A percentile compares a stretch with the other conserved stretches of the same genome.
Conservation (phyloP, 1,140 invertebrate species). For the Musca domestica region DNA sequence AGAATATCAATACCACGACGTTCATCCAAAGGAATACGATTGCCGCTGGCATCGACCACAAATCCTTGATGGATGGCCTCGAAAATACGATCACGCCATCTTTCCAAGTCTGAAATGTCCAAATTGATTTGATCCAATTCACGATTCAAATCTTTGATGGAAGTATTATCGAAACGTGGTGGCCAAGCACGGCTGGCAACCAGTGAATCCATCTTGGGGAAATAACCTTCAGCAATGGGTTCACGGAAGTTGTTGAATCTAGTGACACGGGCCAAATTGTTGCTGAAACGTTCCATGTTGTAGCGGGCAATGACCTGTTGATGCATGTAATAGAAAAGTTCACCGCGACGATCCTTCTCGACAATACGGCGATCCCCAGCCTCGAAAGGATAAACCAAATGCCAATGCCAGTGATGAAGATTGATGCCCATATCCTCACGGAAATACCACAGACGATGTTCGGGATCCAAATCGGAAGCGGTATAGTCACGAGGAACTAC, state of each 20-base stretch:
- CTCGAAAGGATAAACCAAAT: conserved; percentile 74
- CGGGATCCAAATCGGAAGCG: conserved; percentile 68
- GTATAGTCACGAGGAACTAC: conserved; percentile 72
- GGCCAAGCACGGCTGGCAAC: conserved; percentile 66
- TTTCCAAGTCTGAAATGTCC: conserved; percentile 69
- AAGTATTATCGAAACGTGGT: conserved; percentile 60
- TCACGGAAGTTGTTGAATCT: conserved; percentile 62
- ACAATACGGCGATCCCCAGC: conserved; percentile 60
- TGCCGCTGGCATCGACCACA: conserved; percentile 60
- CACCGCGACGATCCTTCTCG: conserved; percentile 68
- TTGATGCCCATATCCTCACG: conserved; percentile 73
- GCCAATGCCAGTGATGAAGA: conserved; percentile 83
- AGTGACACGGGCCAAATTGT: conserved; percentile 60
- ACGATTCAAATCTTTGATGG: conserved; percentile 64
- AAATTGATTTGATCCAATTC: conserved; percentile 64
- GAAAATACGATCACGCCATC: conserved; percentile 72
- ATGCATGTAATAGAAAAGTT: conserved; percentile 79
- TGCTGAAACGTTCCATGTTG: conserved; percentile 68
- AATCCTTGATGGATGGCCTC: conserved; percentile 71
- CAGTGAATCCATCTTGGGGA: conserved; percentile 69
- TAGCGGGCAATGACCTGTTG: conserved; percentile 68
- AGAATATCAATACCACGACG: conserved; percentile 73
- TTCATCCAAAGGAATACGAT: conserved; percentile 62
- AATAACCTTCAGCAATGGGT: conserved; percentile 68
- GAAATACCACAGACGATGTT: conserved; percentile 71